Base-by-base conservation (phyloP, 2,888 invertebrate species). In the Lochmaea capreae region DNA sequence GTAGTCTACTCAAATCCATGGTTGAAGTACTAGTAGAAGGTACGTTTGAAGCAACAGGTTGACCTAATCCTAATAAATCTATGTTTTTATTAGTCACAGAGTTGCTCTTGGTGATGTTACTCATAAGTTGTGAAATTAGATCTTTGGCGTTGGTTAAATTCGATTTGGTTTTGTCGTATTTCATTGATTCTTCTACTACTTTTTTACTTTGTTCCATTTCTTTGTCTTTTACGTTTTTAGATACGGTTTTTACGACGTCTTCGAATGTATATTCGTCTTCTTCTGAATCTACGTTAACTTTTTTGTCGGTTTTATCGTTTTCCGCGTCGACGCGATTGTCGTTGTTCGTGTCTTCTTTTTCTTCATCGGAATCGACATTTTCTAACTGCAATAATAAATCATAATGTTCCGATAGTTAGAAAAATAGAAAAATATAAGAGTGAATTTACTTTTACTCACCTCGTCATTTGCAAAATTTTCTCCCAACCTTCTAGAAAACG, bases 261-360 rank as follows among this genome's bases (percentile, higher is more conserved):
- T 95, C 94, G 77, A 93, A 94, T n/a, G 92, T 91, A 80, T 95
- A 95, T 83, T 95, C 95, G 80, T 95, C 95, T 72, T 93, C 94
- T 78, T 93, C 90, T n/a, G 91, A 89, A 73, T 91, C 90, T 39
- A 91, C 84, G 72, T 81, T 79, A 22, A 80, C 78, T 58, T 85
- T 86, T 63, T 85, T 86, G 18, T 84, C 83, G 0, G 87, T 85
- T 1, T 83, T 81, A 46, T 84, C 85, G 1, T 84, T 83, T 5
- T 85, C 83, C 26, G 9, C 5, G n/a, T 74, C 18, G 84, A 52
- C 54, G 73, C 75, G 16, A 33, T 71, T 65, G 11, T 65, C 22
- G 46, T 52, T 22, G 5, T 39, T 22, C 9, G 75, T 76, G 59
- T 66, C 65, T 46, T 70, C 67, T 22, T 74, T 71, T 69, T 77